Percentiles rank a stretch among this genome's conserved stretches.
Evolutionary conservation across 2,888 invertebrate species (phyloP).

Genomic region (Drosophila fungiperda): DNA sequence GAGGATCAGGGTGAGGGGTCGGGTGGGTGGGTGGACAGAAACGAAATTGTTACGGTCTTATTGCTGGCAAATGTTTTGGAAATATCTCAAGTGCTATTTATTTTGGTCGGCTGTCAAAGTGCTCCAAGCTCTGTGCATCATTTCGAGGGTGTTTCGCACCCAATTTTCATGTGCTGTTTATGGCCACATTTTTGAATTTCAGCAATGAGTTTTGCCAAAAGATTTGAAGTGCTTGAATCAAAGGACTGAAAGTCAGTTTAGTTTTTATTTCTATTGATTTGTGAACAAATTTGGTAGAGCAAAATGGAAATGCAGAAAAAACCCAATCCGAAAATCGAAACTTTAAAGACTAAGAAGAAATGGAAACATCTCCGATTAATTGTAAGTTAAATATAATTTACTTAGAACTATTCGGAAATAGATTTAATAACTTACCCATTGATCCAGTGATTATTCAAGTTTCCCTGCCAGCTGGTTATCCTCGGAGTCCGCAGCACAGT

Average conservation of each 20-base stretch:
- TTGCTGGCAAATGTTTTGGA: conserved; percentile 79
- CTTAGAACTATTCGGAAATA: not conserved
- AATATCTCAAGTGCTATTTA: conserved; percentile 80
- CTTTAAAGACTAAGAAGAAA: not conserved
- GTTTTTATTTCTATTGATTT: conserved; percentile 9
- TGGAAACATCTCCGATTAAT: not conserved
- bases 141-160: conserved; percentile 49
- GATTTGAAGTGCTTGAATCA: not conserved
- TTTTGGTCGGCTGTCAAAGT: conserved; percentile 66
- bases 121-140: conserved; percentile 18
- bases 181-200: conserved; percentile 7
- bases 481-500: not conserved
- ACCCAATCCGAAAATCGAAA: not conserved
- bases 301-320: not conserved
- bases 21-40: not conserved
- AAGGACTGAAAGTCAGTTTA: conserved; percentile 6
- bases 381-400: not conserved
- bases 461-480: not conserved
- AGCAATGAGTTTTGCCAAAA: not conserved
- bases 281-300: not conserved
- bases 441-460: not conserved
- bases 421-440: conserved; percentile 19
- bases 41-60: conserved; percentile 60
- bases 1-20: not conserved
- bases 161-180: conserved; percentile 31